Conservation (phyloP, 2,888 invertebrate species). For the Pandemis corylana region DNA sequence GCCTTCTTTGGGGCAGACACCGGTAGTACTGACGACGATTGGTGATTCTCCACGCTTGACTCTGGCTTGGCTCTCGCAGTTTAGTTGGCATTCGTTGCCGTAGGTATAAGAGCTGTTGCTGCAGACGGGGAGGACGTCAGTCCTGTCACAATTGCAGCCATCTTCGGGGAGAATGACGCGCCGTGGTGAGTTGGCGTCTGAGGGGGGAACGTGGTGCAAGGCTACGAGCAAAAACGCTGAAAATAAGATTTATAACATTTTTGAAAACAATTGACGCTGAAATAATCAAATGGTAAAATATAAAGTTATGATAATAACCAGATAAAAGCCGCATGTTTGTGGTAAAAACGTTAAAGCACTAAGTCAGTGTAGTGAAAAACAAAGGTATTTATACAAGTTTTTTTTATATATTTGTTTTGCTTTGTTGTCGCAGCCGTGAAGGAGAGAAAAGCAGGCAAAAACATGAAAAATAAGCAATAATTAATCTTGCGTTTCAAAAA, state of each 20-base stretch:
- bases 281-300: too few relatives aligned
- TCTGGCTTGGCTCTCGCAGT: conserved; percentile 3
- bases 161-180: neutral
- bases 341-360: too few relatives aligned
- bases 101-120: conserved; percentile 4
- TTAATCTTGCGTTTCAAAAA: too few relatives aligned
- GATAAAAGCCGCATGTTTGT: too few relatives aligned
- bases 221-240: neutral
- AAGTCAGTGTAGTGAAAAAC: too few relatives aligned
- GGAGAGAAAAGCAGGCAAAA: too few relatives aligned
- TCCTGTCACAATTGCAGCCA: neutral
- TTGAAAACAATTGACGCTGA: too few relatives aligned
- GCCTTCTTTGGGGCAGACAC: conserved; percentile 43
- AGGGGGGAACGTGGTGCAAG: neutral
- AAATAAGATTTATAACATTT: neutral
- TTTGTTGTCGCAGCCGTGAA: too few relatives aligned
- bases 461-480: too few relatives aligned
- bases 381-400: too few relatives aligned
- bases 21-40: conserved; percentile 48
- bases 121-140: neutral
- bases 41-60: conserved; percentile 40
- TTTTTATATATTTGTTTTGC: too few relatives aligned
- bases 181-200: neutral
- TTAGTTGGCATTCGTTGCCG: conserved; percentile 1
- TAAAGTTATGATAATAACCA: too few relatives aligned